phyloP scores from a whole-genome alignment of 2,888 invertebrate species.

The Chrysolina americana region DNA sequence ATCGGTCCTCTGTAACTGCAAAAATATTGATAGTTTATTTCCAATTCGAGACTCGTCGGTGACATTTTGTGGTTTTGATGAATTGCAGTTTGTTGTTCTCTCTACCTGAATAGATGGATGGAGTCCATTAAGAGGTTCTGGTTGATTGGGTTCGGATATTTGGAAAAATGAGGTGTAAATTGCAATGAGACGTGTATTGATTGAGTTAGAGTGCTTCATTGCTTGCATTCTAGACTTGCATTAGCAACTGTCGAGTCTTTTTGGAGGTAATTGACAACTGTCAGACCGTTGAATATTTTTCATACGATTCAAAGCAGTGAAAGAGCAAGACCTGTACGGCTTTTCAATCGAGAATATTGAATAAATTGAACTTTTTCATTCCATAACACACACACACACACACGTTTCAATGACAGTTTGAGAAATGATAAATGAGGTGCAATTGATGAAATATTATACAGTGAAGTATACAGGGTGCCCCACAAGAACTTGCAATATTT shows the following conservation, averaged over 20 bases:
- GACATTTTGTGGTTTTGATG: constrained; percentile 50
- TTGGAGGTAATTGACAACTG: background rate
- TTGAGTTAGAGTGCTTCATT: constrained; percentile 5
- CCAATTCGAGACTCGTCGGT: constrained; percentile 37
- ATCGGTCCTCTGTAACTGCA: constrained; percentile 37
- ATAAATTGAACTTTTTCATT: too few species aligned
- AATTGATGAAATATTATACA: too few species aligned
- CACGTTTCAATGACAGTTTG: too few species aligned
- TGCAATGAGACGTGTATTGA: constrained; percentile 20
- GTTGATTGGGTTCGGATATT: constrained; percentile 34
- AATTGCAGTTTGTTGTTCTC: constrained; percentile 48
- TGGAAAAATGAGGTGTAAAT: constrained; percentile 27
- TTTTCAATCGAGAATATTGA: too few species aligned
- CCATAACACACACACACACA: too few species aligned
- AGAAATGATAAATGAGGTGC: too few species aligned
- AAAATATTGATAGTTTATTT: constrained; percentile 47
- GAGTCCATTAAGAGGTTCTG: constrained; percentile 37
- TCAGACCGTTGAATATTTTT: too few species aligned
- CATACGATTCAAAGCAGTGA: too few species aligned
- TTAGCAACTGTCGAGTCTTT: background rate
- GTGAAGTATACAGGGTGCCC: too few species aligned
- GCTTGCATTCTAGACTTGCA: background rate
- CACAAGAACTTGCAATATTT: too few species aligned
- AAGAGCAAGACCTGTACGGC: too few species aligned
- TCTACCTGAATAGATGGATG: constrained; percentile 39